phyloP scores from a whole-genome alignment of 1,140 invertebrate genomes.

The Paraescarpia echinospica region DNA sequence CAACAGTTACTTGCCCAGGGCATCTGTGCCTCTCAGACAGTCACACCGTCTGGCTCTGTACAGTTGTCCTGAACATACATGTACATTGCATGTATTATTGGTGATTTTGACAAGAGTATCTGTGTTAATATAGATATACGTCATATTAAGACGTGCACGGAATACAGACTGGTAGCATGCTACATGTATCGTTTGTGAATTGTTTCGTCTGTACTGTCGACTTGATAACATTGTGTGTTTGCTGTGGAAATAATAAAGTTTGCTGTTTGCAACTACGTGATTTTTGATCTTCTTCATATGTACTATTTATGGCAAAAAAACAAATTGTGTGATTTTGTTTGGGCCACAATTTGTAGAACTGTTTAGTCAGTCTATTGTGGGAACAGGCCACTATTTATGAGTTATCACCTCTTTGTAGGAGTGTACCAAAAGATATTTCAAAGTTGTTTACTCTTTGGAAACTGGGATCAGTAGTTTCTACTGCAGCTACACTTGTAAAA shows the following conservation, averaged over 20 bases:
- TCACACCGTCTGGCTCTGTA: neutral
- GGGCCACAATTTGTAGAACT: neutral
- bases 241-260: conserved; percentile 1
- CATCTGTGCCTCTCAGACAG: neutral
- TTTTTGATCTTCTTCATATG: neutral
- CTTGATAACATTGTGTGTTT: neutral
- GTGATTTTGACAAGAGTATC: no score
- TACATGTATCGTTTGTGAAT: neutral
- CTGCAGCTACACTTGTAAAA: neutral
- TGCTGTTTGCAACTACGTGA: neutral
- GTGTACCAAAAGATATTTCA: neutral
- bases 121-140: no score
- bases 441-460: neutral
- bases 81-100: neutral
- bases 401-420: neutral
- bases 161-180: no score
- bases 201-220: neutral
- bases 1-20: neutral
- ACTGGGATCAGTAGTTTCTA: neutral
- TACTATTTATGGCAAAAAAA: neutral
- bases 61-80: neutral
- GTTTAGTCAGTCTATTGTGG: neutral
- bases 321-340: neutral
- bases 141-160: no score
- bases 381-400: neutral